phyloP scores from a whole-genome alignment of 2,888 invertebrate genomes.

The Melipona beecheii region DNA sequence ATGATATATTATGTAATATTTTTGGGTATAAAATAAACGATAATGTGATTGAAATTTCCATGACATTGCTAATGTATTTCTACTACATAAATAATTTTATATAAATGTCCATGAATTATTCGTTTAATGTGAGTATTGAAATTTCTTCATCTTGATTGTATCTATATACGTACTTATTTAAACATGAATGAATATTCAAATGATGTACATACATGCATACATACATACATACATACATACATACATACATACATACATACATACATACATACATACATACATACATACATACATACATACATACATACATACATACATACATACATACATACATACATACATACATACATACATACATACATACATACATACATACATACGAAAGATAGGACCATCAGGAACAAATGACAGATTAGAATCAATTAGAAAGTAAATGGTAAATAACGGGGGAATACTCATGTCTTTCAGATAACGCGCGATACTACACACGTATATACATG shows the following conservation, averaged over 20 bases:
- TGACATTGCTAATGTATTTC: slow-evolving; percentile 36
- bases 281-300: neutral
- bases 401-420: slow-evolving; percentile 2
- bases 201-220: neutral
- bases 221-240: neutral
- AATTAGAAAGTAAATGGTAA: neutral
- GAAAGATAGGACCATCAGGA: slow-evolving; percentile 9
- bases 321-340: neutral
- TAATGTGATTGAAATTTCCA: slow-evolving; percentile 17
- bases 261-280: slow-evolving; percentile 4
- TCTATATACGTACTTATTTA: neutral
- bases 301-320: neutral
- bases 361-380: neutral
- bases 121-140: neutral
- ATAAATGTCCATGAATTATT: slow-evolving; percentile 6
- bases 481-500: too few relatives aligned
- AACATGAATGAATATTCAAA: neutral
- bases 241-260: neutral
- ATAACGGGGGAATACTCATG: neutral
- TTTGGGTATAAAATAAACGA: slow-evolving; percentile 32
- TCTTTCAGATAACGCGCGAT: too few relatives aligned
- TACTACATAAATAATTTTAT: slow-evolving; percentile 20
- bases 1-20: neutral
- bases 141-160: neutral
- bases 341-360: too few relatives aligned